Evolutionary conservation across 2,797 vertebrate species (phyloP), one percentile per base, ranked within the genome.

Genomic region (Bovichtus variegatus): DNA sequence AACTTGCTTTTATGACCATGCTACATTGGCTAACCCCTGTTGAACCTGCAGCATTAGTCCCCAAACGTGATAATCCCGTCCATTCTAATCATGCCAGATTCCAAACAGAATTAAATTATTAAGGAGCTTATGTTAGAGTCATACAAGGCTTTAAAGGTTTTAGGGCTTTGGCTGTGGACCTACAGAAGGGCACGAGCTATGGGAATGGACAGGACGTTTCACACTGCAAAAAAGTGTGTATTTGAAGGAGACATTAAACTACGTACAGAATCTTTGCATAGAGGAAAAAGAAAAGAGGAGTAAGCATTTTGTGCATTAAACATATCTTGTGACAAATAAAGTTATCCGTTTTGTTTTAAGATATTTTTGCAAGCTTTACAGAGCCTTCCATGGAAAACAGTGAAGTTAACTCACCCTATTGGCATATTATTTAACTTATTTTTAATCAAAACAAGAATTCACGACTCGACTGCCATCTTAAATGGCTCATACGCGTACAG

Each of bases 101-200:
- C 96, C 96, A 94, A 90, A 87, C 91, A 83, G 95, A 95, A 96
- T 95, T 96, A 96, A 94, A 94, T 93, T 91, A 95, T 96, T 95
- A 96, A 96, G 94, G 91, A 94, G 93, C 90, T 93, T 94, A 94
- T 63, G 88, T 66, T 89, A 54, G 91, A 94, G 94, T 92, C 89
- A 90, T 80, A 88, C 41, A 29, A 76, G 89, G 90, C 81, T 91
- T 93, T 88, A 88, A 87, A 88, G 90, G 84, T 90, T 91, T 93
- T 86, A 89, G 31, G 84, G 79, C 74, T 89, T 90, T 90, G 87
- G 85, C 82, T 62, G 54, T 43, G 78, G 86, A 82, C 74, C 58
- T 81, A 40, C 57, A 68, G 74, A 74, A 58, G 43, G 41, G 62
- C 66, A 68, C 43, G 25, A 76, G 76, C 66, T 84, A 83, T 91